phyloP scores from a whole-genome alignment of 2,113 vertebrate genomes.

The Piprites chloris region DNA sequence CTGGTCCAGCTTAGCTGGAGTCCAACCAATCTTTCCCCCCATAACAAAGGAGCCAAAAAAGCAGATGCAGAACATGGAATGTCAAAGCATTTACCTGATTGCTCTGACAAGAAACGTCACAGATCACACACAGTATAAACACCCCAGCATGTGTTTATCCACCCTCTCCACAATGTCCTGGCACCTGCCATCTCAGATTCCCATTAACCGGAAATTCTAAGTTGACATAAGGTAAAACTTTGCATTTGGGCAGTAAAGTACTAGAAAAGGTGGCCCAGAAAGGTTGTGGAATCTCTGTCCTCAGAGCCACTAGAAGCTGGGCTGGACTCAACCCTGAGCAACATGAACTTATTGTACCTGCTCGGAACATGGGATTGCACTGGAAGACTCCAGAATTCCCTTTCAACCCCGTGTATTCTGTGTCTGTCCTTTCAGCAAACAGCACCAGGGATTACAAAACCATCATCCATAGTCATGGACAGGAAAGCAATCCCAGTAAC shows the following conservation, averaged over 20 bases:
- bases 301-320: background rate
- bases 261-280: background rate
- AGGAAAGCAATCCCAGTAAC: background rate
- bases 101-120: background rate
- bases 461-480: rapidly evolving
- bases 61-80: background rate
- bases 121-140: background rate
- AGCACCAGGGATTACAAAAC: background rate
- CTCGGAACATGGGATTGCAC: rapidly evolving
- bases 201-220: background rate
- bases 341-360: background rate
- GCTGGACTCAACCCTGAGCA: background rate
- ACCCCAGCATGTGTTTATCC: background rate
- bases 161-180: background rate
- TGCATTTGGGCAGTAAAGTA: background rate
- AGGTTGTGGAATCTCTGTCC: background rate
- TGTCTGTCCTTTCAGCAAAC: background rate
- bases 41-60: background rate
- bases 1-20: background rate
- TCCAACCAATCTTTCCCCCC: background rate
- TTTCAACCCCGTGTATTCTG: background rate
- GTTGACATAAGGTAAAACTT: background rate
- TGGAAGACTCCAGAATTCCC: background rate
- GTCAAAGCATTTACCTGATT: background rate
- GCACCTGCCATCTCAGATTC: background rate